Evolutionary conservation across 2,888 invertebrate species (phyloP).

Genomic region (Ectemnius cavifrons): DNA sequence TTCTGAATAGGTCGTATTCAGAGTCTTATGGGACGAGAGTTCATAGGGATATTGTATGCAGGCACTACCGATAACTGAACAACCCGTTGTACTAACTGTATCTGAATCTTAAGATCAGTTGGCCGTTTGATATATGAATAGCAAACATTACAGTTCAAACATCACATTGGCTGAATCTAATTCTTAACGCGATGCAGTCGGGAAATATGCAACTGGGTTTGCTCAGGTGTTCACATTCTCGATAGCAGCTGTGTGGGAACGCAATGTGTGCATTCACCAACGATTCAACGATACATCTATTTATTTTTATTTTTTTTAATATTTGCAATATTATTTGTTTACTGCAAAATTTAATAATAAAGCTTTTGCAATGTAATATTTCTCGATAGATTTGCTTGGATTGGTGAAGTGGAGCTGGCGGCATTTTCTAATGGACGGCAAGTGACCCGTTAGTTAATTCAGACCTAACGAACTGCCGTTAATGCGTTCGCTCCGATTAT

Average conservation of each 20-base stretch:
- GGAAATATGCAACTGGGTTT: not conserved
- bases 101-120: too few relatives aligned
- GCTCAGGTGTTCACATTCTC: not conserved
- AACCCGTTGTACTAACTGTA: too few relatives aligned
- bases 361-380: too few relatives aligned
- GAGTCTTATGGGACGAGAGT: too few relatives aligned
- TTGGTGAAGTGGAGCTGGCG: not conserved
- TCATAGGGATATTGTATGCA: too few relatives aligned
- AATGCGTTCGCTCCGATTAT: constrained; percentile 66
- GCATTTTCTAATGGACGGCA: not conserved
- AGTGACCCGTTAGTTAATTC: constrained; percentile 25
- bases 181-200: too few relatives aligned
- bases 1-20: not conserved
- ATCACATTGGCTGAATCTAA: too few relatives aligned
- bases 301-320: not conserved
- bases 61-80: too few relatives aligned
- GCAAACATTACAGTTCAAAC: too few relatives aligned
- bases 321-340: not conserved
- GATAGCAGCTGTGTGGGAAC: not conserved
- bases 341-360: too few relatives aligned
- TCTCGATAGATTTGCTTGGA: too few relatives aligned
- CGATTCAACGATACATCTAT: not conserved
- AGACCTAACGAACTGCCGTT: constrained; percentile 50
- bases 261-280: not conserved
- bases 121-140: too few relatives aligned